A percentile compares a stretch with the other conserved stretches of the same genome.
phyloP scores from a whole-genome alignment of 2,797 vertebrate species.

The Halcyon smyrnensis region DNA sequence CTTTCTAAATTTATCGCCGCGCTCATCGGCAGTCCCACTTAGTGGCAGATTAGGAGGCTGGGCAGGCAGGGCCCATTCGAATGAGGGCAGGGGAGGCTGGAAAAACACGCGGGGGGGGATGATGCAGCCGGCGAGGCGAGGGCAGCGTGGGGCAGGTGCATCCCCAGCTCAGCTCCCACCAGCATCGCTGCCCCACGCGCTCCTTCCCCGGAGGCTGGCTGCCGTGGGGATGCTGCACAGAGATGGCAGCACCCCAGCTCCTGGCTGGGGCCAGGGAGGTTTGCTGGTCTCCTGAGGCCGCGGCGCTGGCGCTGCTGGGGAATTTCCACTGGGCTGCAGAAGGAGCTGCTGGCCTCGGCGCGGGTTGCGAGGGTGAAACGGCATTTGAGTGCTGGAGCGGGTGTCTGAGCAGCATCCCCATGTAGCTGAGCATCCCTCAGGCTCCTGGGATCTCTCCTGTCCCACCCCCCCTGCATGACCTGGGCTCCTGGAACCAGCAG shows the following conservation, averaged over 20 bases:
- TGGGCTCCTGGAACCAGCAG: not conserved
- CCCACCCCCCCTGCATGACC: rapidly evolving
- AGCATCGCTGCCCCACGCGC: rapidly evolving
- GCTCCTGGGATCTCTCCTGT: rapidly evolving
- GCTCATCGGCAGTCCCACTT: constrained; percentile 25
- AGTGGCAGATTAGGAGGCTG: not conserved
- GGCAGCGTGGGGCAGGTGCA: not conserved
- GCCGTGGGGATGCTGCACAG: rapidly evolving
- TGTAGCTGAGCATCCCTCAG: not conserved
- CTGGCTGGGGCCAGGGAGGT: not conserved
- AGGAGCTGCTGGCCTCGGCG: not conserved
- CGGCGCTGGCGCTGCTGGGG: not conserved
- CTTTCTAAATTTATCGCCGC: constrained; percentile 63
- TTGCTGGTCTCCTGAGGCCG: not conserved
- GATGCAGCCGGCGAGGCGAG: not conserved
- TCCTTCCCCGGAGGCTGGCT: not conserved
- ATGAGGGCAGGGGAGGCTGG: not conserved
- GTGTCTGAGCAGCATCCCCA: not conserved
- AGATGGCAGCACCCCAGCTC: not conserved
- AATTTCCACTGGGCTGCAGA: constrained; percentile 20
- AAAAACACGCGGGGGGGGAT: not conserved
- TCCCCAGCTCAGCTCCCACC: not conserved
- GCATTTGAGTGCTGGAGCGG: rapidly evolving
- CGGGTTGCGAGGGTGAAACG: rapidly evolving
- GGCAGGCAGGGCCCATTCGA: constrained; percentile 2